These are phyloP conservation scores for Cepaea hortensis DNA, from an alignment of 2,888 invertebrate species.

Conservation along the genomic window DNA sequence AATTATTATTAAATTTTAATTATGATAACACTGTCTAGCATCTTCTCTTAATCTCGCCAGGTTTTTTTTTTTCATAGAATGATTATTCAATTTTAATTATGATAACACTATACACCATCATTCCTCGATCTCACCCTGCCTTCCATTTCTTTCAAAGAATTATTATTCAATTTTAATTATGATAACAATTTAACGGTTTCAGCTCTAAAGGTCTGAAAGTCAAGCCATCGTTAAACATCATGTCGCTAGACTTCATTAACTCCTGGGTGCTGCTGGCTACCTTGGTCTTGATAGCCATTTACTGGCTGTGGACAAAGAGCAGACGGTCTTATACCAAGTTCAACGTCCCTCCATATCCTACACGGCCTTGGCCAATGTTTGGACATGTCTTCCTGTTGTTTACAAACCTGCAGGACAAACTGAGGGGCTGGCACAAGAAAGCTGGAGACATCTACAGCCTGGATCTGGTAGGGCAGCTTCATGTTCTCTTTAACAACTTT, in stretches of 20 bases:
- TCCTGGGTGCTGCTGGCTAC: not conserved
- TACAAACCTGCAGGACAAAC: not conserved
- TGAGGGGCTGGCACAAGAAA: not conserved
- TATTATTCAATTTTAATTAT: not conserved
- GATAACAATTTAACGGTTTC: too few relatives aligned
- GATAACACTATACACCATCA: too few relatives aligned
- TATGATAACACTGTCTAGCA: too few relatives aligned
- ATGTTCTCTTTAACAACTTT: conserved; percentile 1
- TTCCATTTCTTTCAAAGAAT: not conserved
- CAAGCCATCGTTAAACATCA: not conserved
- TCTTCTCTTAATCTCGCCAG: too few relatives aligned
- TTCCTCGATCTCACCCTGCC: too few relatives aligned
- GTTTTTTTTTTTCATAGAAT: too few relatives aligned
- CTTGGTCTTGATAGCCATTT: not conserved
- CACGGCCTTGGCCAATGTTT: not conserved
- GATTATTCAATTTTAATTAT: too few relatives aligned
- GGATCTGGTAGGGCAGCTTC: not conserved
- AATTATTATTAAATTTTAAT: too few relatives aligned
- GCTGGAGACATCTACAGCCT: conserved; percentile 37
- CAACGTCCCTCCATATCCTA: conserved; percentile 34
- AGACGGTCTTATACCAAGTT: not conserved
- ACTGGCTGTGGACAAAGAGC: conserved; percentile 20
- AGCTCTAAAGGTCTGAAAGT: not conserved
- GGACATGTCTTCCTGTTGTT: conserved; percentile 19
- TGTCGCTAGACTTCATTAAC: not conserved